phyloP scores from a whole-genome alignment of 1,140 invertebrate genomes.

The Apis florea region DNA sequence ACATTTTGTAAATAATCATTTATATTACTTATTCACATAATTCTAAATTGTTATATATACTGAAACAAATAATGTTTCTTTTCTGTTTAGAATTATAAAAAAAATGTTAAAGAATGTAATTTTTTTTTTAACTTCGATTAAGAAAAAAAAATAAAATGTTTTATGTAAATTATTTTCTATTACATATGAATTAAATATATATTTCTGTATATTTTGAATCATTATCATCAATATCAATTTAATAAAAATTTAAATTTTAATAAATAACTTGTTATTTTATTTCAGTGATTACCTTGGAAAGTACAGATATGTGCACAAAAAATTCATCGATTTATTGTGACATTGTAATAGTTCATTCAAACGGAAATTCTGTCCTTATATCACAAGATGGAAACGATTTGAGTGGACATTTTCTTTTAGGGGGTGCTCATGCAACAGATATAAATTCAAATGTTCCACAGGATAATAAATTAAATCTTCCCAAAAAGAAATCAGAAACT shows the following conservation, averaged over 20 bases:
- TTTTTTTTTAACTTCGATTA: no score
- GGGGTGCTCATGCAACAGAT: conserved; percentile 44
- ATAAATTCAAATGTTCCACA: background rate
- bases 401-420: conserved; percentile 66
- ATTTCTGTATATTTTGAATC: background rate
- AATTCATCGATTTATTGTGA: conserved; percentile 1
- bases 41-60: background rate
- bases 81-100: no score
- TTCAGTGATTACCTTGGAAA: conserved; percentile 51
- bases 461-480: background rate
- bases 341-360: conserved; percentile 68
- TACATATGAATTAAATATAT: no score
- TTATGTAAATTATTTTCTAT: no score
- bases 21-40: background rate
- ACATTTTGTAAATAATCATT: background rate
- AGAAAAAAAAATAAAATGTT: no score
- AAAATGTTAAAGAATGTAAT: no score
- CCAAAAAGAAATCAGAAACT: conserved; percentile 17
- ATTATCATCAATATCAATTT: background rate
- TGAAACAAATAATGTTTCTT: background rate
- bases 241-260: background rate
- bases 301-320: background rate
- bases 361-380: conserved; percentile 66
- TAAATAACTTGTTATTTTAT: background rate
- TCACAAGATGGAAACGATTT: conserved; percentile 52